Evolutionary conservation across 1,140 invertebrate genomes (phyloP).

Genomic region (Microplitis mediator): DNA sequence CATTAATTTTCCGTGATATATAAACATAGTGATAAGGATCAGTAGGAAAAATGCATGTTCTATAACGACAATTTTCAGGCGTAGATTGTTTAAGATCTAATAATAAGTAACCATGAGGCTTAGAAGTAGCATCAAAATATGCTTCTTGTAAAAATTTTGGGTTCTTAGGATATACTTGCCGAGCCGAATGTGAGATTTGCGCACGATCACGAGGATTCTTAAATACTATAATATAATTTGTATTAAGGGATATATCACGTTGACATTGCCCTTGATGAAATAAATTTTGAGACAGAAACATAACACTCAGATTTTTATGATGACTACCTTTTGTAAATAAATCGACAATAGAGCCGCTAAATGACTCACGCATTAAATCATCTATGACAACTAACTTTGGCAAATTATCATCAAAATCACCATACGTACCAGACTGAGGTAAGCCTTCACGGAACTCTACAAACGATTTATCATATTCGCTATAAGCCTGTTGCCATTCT

Average conservation of each 20-base stretch:
- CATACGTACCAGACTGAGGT: too few species aligned
- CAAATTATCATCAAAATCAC: too few species aligned
- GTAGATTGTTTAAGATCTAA: constrained; percentile 47
- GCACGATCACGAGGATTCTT: constrained; percentile 56
- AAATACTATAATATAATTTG: constrained; percentile 33
- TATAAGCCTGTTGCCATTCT: too few species aligned
- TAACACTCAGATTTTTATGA: constrained; percentile 10
- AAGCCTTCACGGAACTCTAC: too few species aligned
- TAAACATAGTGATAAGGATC: constrained; percentile 25
- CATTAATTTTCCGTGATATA: constrained; percentile 19
- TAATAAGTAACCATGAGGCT: constrained; percentile 46
- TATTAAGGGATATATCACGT: constrained; percentile 32
- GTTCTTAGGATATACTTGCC: constrained; percentile 36
- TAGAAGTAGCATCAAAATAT: constrained; percentile 43
- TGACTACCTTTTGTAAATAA: constrained; percentile 16
- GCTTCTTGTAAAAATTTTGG: constrained; percentile 46
- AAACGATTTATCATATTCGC: too few species aligned
- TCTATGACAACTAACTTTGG: constrained; percentile 11
- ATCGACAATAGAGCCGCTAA: constrained; percentile 5
- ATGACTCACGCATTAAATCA: constrained; percentile 18
- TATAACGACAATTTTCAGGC: constrained; percentile 36
- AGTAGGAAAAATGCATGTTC: constrained; percentile 27
- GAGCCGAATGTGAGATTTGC: constrained; percentile 49
- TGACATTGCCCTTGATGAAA: not conserved
- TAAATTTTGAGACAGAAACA: not conserved